Evolutionary conservation across 2,888 invertebrate genomes (phyloP), one percentile per base, ranked within the genome.

Genomic region (Anthoptus insignis): DNA sequence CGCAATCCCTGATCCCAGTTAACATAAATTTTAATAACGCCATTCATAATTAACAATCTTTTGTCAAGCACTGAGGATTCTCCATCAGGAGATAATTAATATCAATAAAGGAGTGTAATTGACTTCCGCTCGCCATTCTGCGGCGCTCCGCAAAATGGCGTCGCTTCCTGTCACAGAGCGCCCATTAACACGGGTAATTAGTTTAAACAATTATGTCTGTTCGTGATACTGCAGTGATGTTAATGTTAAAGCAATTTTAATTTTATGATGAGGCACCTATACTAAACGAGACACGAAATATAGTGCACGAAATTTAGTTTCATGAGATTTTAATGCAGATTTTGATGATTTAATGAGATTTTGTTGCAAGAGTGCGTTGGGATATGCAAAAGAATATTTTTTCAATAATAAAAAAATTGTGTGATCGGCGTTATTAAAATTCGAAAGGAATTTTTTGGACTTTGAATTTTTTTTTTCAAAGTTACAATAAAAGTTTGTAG

Each of bases 81-180:
- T 39, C 11, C 24, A 22, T 24, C 16, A 39, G 53, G 8, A 49
- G 14, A 49, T 37, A 59, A 52, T 69, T 57, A 61, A 67, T 65
- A 69, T 60, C 53, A 64, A 68, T 64, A 58, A 64, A 64, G 64
- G 56, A 57, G 37, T 21, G 47, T 71, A 67, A 74, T 68, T 61
- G 66, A 72, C 68, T 75, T 75, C 72, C 77, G 71, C 58, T 68
- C 71, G 76, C 75, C 81, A 76, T 79, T 74, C 74, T 64, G 76
- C 59, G 75, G 72, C 67, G 73, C 71, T 59, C 65, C 74, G 66
- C 81, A 79, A 80, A 74, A 81, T 81, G 83, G 81, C 80, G 77
- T 65, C 66, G 58, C 65, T 57, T 72, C 71, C 72, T 66, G 67
- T 21, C 34, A 56, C 53, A 39, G 42, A 32, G 59, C 49, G 37